Evolutionary conservation across 2,113 vertebrate genomes (phyloP).

Genomic region (Candoia aspera): DNA sequence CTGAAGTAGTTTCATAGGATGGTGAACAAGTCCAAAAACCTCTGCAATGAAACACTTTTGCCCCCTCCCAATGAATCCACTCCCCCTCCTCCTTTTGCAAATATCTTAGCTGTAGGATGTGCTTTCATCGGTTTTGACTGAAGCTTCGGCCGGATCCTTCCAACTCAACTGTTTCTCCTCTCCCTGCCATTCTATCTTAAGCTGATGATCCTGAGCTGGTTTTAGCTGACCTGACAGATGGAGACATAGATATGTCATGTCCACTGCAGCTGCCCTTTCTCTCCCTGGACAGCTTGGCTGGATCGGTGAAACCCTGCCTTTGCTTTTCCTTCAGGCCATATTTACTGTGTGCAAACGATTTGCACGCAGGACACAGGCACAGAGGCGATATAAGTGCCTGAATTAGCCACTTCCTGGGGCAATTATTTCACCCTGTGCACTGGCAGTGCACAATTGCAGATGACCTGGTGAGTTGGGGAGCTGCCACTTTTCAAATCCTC

Average conservation of each 20-base stretch:
- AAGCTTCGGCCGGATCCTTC: background rate
- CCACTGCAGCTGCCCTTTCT: constrained; percentile 35
- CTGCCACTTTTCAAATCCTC: background rate
- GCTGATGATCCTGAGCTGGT: constrained; percentile 20
- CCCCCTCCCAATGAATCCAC: background rate
- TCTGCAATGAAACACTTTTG: background rate
- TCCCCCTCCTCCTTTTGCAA: background rate
- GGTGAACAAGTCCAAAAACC: too few relatives aligned
- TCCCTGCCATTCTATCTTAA: constrained; percentile 24
- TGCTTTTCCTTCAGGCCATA: background rate
- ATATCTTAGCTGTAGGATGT: background rate
- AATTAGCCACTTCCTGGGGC: background rate
- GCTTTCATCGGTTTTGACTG: background rate
- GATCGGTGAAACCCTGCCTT: constrained; percentile 20
- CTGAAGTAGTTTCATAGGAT: background rate
- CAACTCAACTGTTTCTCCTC: background rate
- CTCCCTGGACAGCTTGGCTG: background rate
- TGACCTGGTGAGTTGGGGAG: background rate
- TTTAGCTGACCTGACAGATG: constrained; percentile 37
- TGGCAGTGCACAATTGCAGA: background rate
- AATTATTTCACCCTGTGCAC: background rate
- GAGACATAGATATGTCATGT: constrained; percentile 1
- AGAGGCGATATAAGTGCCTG: background rate
- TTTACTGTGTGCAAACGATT: background rate
- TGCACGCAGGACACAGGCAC: background rate